Evolutionary conservation across 2,113 vertebrate genomes (phyloP), one percentile per base, ranked within the genome.

Genomic region (Oenanthe oenanthe): DNA sequence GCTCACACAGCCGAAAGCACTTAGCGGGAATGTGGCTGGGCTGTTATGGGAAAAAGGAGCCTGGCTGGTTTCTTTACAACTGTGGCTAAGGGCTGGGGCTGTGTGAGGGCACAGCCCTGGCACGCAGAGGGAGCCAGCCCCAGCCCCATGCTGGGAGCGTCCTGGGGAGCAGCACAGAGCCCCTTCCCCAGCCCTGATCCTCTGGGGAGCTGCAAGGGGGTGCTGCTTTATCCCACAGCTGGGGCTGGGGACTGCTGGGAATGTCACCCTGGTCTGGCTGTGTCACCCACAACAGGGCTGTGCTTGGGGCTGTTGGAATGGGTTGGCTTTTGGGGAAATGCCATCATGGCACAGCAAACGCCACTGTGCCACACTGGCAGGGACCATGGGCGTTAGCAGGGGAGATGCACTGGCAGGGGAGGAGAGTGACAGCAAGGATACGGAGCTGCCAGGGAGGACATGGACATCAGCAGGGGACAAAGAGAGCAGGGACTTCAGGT

Each of bases 401-500:
- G 26, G 54, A 68, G 26, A 17, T 28, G 45, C 66, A 36, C 34
- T 31, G 66, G 14, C 60, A 73, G 51, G 54, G 29, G 17, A 67
- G n/a, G 17, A 45, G 7, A 40, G 20, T 2, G n/a, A 42, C 1
- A 26, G 54, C 71, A 75, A 48, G 28, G 16, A 20, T 0, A 1
- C 2, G 16, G 13, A 34, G 58, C 51, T 82, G 34, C 54, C 43
- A 45, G 42, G 24, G 19, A 38, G 17, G 29, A 16, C 6, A 5
- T 1, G 2, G 32, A 24, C 9, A 7, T 79, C 3, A 47, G 21
- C 40, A 45, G 34, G 45, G 58, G 9, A 31, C 2, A 13, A 32
- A 62, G 25, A 36, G 20, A 77, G 15, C 21, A 26, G 15, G 24
- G 56, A 3, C 15, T 89, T 65, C 45, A 5, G 32, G 4, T 51